Conservation (phyloP, 2,113 vertebrate species). For the Gallinago media region DNA sequence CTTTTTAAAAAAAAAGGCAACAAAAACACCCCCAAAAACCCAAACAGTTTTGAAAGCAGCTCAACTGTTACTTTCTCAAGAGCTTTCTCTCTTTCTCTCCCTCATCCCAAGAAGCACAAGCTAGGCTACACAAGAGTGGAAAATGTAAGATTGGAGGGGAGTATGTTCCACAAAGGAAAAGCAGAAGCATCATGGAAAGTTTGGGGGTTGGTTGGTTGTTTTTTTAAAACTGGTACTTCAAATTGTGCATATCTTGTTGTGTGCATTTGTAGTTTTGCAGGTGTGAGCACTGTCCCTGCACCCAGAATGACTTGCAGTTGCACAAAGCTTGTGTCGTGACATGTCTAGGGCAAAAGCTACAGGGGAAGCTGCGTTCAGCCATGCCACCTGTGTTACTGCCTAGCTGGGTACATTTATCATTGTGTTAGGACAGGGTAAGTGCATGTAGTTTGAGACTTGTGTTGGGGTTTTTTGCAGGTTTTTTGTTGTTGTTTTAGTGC, state of each 20-base stretch:
- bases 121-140: neutral
- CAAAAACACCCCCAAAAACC: neutral
- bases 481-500: neutral
- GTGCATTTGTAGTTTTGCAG: neutral
- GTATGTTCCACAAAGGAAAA: neutral
- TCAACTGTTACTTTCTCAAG: neutral
- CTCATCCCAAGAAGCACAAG: neutral
- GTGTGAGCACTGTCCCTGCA: rapidly evolving
- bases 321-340: neutral
- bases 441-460: neutral
- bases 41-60: neutral
- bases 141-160: neutral
- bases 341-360: neutral
- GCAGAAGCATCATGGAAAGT: neutral
- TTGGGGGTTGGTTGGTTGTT: neutral
- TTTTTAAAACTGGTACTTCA: neutral
- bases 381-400: neutral
- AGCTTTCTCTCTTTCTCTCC: neutral
- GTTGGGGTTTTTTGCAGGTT: neutral
- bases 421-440: neutral
- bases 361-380: neutral
- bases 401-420: neutral
- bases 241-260: rapidly evolving
- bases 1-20: neutral
- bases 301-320: neutral